A percentile compares a stretch with the other conserved stretches of the same genome.
Evolutionary conservation across 2,797 vertebrate genomes (phyloP).

Genomic region (Sternotherus odoratus): DNA sequence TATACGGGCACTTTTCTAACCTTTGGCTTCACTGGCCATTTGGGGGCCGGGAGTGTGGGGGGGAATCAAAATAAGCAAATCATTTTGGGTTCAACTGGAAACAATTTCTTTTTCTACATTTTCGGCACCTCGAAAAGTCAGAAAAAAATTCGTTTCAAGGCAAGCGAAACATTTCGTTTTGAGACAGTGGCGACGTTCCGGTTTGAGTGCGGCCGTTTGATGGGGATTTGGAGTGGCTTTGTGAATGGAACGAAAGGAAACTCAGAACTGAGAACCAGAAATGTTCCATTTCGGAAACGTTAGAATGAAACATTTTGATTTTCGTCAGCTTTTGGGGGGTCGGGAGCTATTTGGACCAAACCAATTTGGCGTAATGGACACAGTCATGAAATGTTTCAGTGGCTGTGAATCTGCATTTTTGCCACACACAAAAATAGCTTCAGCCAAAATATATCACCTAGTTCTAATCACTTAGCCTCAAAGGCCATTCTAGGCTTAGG

Average conservation of each 20-base stretch:
- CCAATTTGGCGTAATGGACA: not conserved
- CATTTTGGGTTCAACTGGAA: not conserved
- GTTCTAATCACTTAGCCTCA: not conserved
- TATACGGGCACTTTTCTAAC: not conserved
- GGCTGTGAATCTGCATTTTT: not conserved
- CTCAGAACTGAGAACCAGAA: not conserved
- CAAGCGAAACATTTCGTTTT: not conserved
- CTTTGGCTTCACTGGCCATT: not conserved
- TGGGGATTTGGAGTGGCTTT: not conserved
- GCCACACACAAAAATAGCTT: too few relatives aligned
- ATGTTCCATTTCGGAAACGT: not conserved
- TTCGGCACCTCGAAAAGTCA: not conserved
- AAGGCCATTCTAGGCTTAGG: not conserved
- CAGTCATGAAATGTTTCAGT: not conserved
- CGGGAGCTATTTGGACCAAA: not conserved
- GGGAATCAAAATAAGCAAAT: not conserved
- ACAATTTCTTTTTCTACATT: not conserved
- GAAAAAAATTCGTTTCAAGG: not conserved
- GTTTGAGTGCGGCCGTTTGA: not conserved
- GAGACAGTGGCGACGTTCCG: not conserved
- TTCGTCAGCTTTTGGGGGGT: not conserved
- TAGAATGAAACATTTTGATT: not conserved
- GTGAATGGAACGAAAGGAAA: not conserved
- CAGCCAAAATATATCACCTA: not conserved
- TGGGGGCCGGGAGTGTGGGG: not conserved